Evolutionary conservation across 92 coral and sea anemone species (phyloP), one percentile per base, ranked within the genome.

Genomic region (Palythoa grandiflora): DNA sequence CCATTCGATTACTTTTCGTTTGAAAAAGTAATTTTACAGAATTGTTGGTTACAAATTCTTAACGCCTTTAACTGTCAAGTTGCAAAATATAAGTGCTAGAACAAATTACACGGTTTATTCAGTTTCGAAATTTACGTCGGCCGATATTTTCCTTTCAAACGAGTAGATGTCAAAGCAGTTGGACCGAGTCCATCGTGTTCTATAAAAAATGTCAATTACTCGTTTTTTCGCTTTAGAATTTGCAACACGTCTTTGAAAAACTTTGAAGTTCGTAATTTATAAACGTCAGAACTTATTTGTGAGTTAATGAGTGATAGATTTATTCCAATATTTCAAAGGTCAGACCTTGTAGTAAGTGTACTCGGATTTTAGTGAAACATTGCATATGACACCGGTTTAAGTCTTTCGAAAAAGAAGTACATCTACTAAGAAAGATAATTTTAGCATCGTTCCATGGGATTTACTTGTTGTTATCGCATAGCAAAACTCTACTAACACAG

Each of bases 61-160:
- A 38, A 35, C 75, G 75, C 44, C 7, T 70, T 10, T 3, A 77
- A 77, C 61, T 57, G 81, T 6, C 39, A 77, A 36, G 81, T 51
- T 57, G 40, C 81, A 38, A 51, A 77, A 51, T 11, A 39, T 16
- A 21, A 39, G 15, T 20, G 15, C 37, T 63, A 13, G 35, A 12
- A 70, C 15, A 70, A 70, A 70, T 70, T 70, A n/a, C 28, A 63
- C 70, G 9, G 36, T 63, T 63, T 5, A 63, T 63, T 63, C 35
- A 16, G 9, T 7, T 28, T 63, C 70, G 4, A 17, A 9, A 63
- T 63, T 63, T 63, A 63, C 17, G n/a, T 4, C 17, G 5, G 14
- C 21, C 40, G 10, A 36, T 8, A 36, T 38, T 70, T 70, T 70
- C 40, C 16, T 35, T 70, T 70, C 47, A 70, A 36, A 70, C 11